Evolutionary conservation across 2,888 invertebrate species (phyloP).

Genomic region (Incurvaria masculella): DNA sequence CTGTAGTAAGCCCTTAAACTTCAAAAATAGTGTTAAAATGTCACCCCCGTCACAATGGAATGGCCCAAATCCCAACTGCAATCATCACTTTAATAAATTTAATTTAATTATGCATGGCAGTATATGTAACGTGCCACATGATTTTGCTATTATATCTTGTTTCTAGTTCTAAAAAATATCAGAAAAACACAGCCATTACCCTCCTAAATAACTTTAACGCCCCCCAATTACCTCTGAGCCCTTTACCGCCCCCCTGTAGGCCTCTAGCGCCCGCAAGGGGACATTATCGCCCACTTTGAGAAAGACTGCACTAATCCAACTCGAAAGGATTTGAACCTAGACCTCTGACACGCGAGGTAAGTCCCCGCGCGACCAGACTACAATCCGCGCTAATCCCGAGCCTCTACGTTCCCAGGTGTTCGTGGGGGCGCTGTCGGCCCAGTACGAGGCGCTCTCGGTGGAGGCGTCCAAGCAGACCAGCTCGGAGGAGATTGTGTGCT

Average conservation of each 20-base stretch:
- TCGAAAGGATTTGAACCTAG: background rate
- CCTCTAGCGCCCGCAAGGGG: too few species aligned
- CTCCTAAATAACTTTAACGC: background rate
- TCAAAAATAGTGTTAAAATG: too few species aligned
- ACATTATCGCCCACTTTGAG: too few species aligned
- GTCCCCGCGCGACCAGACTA: too few species aligned
- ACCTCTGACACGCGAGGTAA: slow-evolving; percentile 6
- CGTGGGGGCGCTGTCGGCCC: slow-evolving; percentile 82
- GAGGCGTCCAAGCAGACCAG: slow-evolving; percentile 91
- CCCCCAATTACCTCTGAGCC: too few species aligned
- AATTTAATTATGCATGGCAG: slow-evolving; percentile 1
- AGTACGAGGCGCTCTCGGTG: slow-evolving; percentile 86
- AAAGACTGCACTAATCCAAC: background rate
- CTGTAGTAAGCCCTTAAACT: too few species aligned
- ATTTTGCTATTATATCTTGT: too few species aligned
- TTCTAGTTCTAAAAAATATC: background rate
- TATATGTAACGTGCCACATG: slow-evolving; percentile 2
- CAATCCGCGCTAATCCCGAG: slow-evolving; percentile 7
- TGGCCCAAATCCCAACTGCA: background rate
- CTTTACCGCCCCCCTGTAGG: too few species aligned
- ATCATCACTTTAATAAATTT: too few species aligned
- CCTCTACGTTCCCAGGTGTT: slow-evolving; percentile 72
- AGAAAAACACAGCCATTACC: background rate
- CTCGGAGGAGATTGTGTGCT: slow-evolving; percentile 86
- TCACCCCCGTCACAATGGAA: too few species aligned